Conservation (phyloP, 2,888 invertebrate species). For the Labia minor region DNA sequence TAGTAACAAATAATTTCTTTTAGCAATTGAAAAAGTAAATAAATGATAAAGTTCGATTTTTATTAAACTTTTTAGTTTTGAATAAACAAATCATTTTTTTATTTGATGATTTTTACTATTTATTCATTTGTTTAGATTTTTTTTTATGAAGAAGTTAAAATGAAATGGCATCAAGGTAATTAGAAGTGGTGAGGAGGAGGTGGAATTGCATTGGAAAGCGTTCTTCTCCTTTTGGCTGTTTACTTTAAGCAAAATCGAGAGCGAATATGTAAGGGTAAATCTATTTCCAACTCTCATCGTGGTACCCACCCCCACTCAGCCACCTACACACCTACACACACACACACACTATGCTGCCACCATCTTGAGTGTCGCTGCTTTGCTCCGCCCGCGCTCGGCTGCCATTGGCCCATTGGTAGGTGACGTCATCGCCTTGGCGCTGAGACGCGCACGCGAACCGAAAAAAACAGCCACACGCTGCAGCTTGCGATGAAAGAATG, state of each 20-base stretch:
- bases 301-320: not conserved
- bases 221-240: not conserved
- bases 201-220: too few relatives aligned
- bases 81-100: too few relatives aligned
- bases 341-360: not conserved
- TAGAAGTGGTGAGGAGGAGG: too few relatives aligned
- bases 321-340: not conserved
- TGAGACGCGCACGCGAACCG: not conserved
- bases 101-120: too few relatives aligned
- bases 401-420: not conserved
- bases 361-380: slow-evolving; percentile 8
- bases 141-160: too few relatives aligned
- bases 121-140: too few relatives aligned
- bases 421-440: slow-evolving; percentile 8
- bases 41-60: too few relatives aligned
- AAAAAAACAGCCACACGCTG: not conserved
- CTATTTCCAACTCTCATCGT: not conserved
- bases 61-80: too few relatives aligned
- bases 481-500: not conserved
- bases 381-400: not conserved
- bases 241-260: not conserved
- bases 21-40: too few relatives aligned
- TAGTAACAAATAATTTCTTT: too few relatives aligned
- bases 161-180: too few relatives aligned
- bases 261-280: slow-evolving; percentile 4